Evolutionary conservation across 37 sponge, comb jelly and placozoan genomes (phyloP).

Genomic region (Spongilla lacustris): DNA sequence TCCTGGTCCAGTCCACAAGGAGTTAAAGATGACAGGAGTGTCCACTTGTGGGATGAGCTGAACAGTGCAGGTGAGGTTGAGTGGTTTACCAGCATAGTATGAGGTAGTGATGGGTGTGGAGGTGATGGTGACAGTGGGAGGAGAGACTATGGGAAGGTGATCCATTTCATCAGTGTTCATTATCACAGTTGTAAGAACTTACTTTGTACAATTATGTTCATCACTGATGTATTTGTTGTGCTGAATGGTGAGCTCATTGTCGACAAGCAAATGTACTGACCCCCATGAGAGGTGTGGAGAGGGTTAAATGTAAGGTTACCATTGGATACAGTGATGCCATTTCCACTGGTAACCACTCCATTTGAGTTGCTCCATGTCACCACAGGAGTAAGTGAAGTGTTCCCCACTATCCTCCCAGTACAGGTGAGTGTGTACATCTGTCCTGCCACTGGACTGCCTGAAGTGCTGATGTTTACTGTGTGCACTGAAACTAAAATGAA

Average conservation of each 20-base stretch:
- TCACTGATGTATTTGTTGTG: background rate
- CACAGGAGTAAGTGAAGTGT: background rate
- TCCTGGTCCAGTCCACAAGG: no score
- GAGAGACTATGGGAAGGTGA: no score
- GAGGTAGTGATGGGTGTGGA: no score
- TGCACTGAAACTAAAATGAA: background rate
- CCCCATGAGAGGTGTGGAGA: conserved; percentile 41
- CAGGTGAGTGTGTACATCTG: conserved; percentile 38
- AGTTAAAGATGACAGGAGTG: no score
- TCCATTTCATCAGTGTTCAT: no score
- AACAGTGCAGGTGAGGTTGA: no score
- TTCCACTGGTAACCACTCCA: background rate
- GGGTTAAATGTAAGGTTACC: conserved; percentile 9
- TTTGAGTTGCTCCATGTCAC: background rate
- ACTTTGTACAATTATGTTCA: no score
- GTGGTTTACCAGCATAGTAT: no score
- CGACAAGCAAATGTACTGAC: conserved; percentile 13
- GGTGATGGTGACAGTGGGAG: no score
- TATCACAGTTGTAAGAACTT: no score
- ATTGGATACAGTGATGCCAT: background rate
- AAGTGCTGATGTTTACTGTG: background rate
- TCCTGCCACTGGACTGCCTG: conserved; percentile 23
- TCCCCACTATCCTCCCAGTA: background rate
- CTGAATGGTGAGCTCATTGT: background rate
- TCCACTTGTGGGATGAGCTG: no score